Evolutionary conservation across 2,797 vertebrate genomes (phyloP).

Genomic region (Crax fasciolata): DNA sequence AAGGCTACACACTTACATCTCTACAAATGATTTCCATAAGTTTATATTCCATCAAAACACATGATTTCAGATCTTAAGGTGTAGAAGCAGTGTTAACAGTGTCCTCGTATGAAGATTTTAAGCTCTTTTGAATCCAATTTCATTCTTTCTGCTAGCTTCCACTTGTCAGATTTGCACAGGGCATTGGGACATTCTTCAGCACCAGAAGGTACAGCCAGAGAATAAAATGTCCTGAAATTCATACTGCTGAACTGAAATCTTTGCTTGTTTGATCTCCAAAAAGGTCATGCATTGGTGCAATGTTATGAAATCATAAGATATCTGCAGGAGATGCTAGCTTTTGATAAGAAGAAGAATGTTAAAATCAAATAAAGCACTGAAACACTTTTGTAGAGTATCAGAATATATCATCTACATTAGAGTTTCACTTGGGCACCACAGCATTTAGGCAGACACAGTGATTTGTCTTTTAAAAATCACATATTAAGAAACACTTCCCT

Average conservation of each 20-base stretch:
- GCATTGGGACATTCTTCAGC: constrained; percentile 17
- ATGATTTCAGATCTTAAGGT: constrained; percentile 69
- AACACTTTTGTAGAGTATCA: constrained; percentile 54
- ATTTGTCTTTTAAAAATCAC: neutral
- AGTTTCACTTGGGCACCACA: neutral
- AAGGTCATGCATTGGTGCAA: neutral
- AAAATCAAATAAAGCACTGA: constrained; percentile 13
- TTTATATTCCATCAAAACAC: constrained; percentile 69
- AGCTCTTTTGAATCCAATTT: constrained; percentile 42
- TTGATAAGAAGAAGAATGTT: neutral
- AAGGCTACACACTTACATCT: constrained; percentile 58
- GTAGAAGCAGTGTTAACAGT: constrained; percentile 63
- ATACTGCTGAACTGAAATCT: neutral
- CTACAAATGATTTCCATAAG: constrained; percentile 72
- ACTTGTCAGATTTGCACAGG: constrained; percentile 55
- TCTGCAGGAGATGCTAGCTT: neutral
- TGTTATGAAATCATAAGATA: neutral
- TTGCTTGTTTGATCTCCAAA: neutral
- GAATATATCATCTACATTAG: constrained; percentile 41
- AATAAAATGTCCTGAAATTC: constrained; percentile 40
- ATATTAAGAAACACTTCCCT: neutral
- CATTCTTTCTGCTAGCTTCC: constrained; percentile 44
- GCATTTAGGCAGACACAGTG: neutral
- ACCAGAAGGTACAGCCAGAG: constrained; percentile 2
- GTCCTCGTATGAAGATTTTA: constrained; percentile 64